Base-by-base conservation (phyloP, 2,888 invertebrate species). In the Acrobeloides nanus region DNA sequence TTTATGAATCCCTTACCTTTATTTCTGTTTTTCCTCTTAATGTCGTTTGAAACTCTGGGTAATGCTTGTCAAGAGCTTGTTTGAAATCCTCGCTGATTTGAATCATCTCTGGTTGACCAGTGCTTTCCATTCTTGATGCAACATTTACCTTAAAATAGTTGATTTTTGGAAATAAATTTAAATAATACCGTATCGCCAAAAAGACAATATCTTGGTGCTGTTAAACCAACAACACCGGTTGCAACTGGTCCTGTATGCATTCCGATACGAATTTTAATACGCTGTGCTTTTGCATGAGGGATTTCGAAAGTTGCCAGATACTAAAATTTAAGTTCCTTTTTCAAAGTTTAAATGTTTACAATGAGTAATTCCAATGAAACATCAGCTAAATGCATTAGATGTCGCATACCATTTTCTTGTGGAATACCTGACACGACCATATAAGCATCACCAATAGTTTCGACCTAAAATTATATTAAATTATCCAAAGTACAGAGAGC, bases 151-250 rank as follows among this genome's bases (percentile, higher is more conserved):
- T 21, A 12, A 48, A 40, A 8, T n/a, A n/a, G n/a, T n/a, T n/a
- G n/a, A n/a, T n/a, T n/a, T n/a, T n/a, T n/a, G n/a, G n/a, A n/a
- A n/a, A n/a, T n/a, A n/a, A n/a, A n/a, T n/a, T n/a, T 31, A 31
- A 17, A 15, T 31, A 31, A 15, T 49, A 69, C 68, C 23, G 70
- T 70, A 49, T 70, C 70, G 27, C 70, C 71, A 40, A 71, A 68
- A 2, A 71, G 59, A 53, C 69, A 72, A 48, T 71, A 71, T 15
- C 71, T 49, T 12, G 71, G 71, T 21, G 71, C 71, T 35, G 68
- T 70, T 18, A 72, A 51, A n/a, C 71, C 71, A 17, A 68, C 68
- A 8, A 70, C 70, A 21, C 70, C 70, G 1, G 70, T 67, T 15
- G 68, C 66, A 10, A 69, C 70, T 7, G 63, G 39, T 15, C 70